phyloP scores from a whole-genome alignment of 2,113 vertebrate species.

The Cyanoramphus novaezelandiae region DNA sequence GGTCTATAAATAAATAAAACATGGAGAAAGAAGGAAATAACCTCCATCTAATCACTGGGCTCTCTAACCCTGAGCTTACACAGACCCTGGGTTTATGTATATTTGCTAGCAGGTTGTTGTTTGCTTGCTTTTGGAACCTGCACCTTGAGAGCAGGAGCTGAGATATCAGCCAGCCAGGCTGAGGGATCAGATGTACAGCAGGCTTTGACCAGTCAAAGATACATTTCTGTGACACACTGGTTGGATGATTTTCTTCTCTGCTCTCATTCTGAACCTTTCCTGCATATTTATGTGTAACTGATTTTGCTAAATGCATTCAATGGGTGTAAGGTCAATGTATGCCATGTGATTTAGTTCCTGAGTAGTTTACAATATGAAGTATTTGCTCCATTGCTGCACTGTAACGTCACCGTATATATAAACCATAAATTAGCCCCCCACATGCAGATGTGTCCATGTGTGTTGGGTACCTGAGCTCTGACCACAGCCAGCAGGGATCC shows the following conservation, averaged over 20 bases:
- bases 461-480: neutral
- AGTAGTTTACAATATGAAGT: neutral
- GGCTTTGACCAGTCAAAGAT: neutral
- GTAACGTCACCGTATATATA: rapidly evolving
- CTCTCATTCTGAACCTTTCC: neutral
- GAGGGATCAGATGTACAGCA: neutral
- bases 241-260: neutral
- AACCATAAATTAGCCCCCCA: neutral
- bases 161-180: neutral
- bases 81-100: rapidly evolving
- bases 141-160: neutral
- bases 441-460: neutral
- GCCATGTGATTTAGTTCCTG: neutral
- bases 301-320: neutral
- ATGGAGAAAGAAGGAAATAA: neutral
- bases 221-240: neutral
- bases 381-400: neutral
- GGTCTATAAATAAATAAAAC: neutral
- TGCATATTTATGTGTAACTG: neutral
- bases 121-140: neutral
- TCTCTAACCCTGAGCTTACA: neutral
- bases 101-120: neutral
- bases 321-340: neutral
- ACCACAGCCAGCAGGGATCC: neutral
- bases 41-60: neutral